Conservation (phyloP, 1,140 invertebrate genomes). For the Brachionus manjavacas region DNA sequence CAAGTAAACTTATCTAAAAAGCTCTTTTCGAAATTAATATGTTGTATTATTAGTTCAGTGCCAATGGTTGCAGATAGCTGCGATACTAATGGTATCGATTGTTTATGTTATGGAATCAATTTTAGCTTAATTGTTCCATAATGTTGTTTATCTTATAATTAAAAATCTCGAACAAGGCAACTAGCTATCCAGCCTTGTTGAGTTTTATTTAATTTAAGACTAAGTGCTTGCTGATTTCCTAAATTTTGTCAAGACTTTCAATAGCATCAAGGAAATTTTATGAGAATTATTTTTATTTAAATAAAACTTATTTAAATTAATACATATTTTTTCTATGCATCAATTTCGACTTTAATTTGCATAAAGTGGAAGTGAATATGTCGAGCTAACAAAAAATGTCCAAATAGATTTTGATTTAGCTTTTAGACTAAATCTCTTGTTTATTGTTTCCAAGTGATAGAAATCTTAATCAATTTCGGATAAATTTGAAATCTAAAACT, state of each 20-base stretch:
- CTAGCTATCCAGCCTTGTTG: neutral
- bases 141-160: constrained; percentile 7
- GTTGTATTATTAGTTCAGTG: neutral
- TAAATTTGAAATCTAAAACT: neutral
- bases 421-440: neutral
- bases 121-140: constrained; percentile 4
- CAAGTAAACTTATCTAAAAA: neutral
- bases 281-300: neutral
- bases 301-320: neutral
- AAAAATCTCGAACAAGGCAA: neutral
- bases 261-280: neutral
- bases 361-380: neutral
- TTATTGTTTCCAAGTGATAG: neutral
- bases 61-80: neutral
- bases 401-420: neutral
- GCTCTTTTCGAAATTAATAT: neutral
- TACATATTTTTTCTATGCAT: neutral
- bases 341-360: neutral
- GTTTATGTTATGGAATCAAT: neutral
- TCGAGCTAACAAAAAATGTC: neutral
- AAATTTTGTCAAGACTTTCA: neutral
- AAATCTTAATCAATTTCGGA: neutral
- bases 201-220: neutral
- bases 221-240: neutral
- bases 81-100: neutral